Conservation (phyloP, 2,888 invertebrate genomes). For the Didymodactylos carnosus region DNA sequence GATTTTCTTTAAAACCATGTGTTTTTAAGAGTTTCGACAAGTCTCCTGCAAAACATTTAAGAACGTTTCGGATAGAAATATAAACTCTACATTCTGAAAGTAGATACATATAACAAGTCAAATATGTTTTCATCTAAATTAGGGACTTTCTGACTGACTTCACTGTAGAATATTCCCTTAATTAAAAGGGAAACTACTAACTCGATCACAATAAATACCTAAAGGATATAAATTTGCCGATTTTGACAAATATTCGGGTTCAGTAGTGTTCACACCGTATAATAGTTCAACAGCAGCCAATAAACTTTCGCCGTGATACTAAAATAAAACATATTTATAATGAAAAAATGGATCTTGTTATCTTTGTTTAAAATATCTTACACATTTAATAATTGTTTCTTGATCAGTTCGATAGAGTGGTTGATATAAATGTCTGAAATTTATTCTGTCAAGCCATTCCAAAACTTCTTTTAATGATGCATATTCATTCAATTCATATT, state of each 20-base stretch:
- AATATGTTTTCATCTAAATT: no score
- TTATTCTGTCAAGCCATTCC: not conserved
- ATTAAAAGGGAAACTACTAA: no score
- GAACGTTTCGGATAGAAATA: no score
- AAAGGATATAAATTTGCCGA: not conserved
- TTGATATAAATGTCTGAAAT: not conserved
- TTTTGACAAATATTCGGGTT: not conserved
- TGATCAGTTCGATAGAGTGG: not conserved
- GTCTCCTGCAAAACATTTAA: no score
- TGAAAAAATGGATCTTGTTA: not conserved
- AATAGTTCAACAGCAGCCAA: not conserved
- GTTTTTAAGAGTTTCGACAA: no score
- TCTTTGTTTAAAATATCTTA: not conserved
- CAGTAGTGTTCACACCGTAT: not conserved
- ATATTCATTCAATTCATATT: not conserved
- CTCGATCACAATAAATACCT: not conserved
- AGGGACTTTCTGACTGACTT: no score
- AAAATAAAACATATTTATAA: no score
- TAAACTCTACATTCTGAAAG: no score
- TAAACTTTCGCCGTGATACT: not conserved
- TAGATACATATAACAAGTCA: no score
- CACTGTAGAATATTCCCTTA: no score
- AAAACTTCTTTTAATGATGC: not conserved
- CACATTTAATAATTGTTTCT: not conserved
- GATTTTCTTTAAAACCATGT: no score